Evolutionary conservation across 1,140 invertebrate genomes (phyloP).

Genomic region (Diabrotica virgifera): DNA sequence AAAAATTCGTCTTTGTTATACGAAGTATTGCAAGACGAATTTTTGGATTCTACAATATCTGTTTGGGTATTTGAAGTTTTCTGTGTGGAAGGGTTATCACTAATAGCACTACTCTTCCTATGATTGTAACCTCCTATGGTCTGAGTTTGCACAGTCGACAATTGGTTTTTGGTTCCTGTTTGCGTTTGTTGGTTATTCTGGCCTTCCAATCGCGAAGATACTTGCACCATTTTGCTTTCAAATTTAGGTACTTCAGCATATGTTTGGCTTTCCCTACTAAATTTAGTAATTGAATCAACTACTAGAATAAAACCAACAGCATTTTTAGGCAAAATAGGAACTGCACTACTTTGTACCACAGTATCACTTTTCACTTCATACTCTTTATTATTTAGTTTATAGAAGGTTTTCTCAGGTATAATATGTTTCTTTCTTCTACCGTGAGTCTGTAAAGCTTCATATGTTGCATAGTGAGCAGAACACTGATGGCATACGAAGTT

Average conservation of each 20-base stretch:
- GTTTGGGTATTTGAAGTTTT: slow-evolving; percentile 40
- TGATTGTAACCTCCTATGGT: slow-evolving; percentile 44
- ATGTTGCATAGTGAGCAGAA: slow-evolving; percentile 51
- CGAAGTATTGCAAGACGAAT: slow-evolving; percentile 42
- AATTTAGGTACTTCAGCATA: slow-evolving; percentile 21
- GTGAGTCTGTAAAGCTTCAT: slow-evolving; percentile 60
- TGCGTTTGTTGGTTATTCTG: slow-evolving; percentile 52
- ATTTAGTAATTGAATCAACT: background rate
- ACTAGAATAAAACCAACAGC: slow-evolving; percentile 24
- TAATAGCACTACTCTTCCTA: slow-evolving; percentile 29
- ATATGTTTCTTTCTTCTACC: slow-evolving; percentile 54
- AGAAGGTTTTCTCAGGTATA: slow-evolving; percentile 38
- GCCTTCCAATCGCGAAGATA: slow-evolving; percentile 17
- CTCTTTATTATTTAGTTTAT: slow-evolving; percentile 28
- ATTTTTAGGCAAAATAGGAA: slow-evolving; percentile 30
- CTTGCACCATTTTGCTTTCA: slow-evolving; percentile 39
- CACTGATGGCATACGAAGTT: slow-evolving; percentile 55
- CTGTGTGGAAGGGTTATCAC: slow-evolving; percentile 24
- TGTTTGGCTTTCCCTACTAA: slow-evolving; percentile 36
- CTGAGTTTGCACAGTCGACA: slow-evolving; percentile 52
- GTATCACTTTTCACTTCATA: slow-evolving; percentile 19
- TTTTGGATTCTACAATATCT: slow-evolving; percentile 30
- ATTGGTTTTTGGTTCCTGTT: slow-evolving; percentile 46
- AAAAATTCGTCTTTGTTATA: slow-evolving; percentile 36
- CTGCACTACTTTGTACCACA: slow-evolving; percentile 3